Conservation (phyloP, 2,797 vertebrate genomes). For the Yasuhikotakia modesta region DNA sequence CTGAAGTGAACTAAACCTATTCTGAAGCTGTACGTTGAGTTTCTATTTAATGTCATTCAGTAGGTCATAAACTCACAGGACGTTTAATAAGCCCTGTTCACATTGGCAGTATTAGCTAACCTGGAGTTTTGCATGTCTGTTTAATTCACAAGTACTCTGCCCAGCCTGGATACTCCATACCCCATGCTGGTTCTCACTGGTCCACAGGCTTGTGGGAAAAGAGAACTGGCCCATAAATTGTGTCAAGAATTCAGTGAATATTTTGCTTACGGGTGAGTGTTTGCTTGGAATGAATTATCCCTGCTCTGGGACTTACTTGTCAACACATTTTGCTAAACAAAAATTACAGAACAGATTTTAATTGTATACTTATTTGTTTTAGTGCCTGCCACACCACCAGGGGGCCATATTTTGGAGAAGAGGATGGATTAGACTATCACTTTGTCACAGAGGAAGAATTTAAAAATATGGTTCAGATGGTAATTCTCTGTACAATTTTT, state of each 20-base stretch:
- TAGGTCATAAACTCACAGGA: slow-evolving; percentile 10
- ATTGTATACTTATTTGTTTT: slow-evolving; percentile 40
- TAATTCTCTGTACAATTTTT: slow-evolving; percentile 56
- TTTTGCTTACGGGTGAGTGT: slow-evolving; percentile 87
- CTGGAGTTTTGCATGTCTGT: slow-evolving; percentile 9
- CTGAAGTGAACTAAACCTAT: slow-evolving; percentile 4
- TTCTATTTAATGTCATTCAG: background rate
- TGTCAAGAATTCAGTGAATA: slow-evolving; percentile 84
- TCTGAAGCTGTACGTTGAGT: background rate
- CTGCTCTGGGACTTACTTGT: background rate
- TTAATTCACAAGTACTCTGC: slow-evolving; percentile 78
- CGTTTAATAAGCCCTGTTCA: background rate
- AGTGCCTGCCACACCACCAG: slow-evolving; percentile 92
- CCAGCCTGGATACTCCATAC: slow-evolving; percentile 79
- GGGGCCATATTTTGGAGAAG: slow-evolving; percentile 84
- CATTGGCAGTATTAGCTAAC: background rate
- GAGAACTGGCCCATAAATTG: slow-evolving; percentile 84
- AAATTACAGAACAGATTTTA: background rate
- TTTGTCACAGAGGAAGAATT: slow-evolving; percentile 86
- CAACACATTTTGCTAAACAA: no score
- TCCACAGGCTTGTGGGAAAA: slow-evolving; percentile 86
- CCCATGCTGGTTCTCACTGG: slow-evolving; percentile 90
- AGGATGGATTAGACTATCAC: slow-evolving; percentile 87
- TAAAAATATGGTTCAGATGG: slow-evolving; percentile 80
- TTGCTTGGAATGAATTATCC: background rate